Percentiles rank a stretch among this genome's conserved stretches.
Conservation (phyloP, 2,113 vertebrate genomes). For the Thunnus thynnus region DNA sequence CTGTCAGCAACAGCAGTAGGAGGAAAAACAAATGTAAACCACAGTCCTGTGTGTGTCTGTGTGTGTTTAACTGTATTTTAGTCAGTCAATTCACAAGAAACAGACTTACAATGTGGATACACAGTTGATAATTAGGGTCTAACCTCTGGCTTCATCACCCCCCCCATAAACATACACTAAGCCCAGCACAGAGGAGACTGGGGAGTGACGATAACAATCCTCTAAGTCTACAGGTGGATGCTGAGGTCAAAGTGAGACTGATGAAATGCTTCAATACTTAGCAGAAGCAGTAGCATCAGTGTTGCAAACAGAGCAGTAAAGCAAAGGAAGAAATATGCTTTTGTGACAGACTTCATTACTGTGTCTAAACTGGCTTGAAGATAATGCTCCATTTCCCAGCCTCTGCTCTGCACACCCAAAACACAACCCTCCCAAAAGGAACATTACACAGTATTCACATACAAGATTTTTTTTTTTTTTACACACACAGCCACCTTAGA, state of each 20-base stretch:
- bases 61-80: not conserved
- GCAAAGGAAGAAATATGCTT: not conserved
- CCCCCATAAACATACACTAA: conserved; percentile 8
- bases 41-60: not conserved
- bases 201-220: conserved; percentile 11
- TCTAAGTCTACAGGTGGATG: conserved; percentile 39
- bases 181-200: not conserved
- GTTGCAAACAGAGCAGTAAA: not conserved
- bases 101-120: conserved; percentile 7
- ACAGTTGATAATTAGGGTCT: conserved; percentile 34
- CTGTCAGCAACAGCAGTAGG: conserved; percentile 30
- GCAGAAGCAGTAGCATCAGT: not conserved
- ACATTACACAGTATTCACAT: not conserved
- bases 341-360: not conserved
- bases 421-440: not conserved
- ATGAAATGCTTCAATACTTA: not conserved
- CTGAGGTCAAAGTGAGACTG: not conserved
- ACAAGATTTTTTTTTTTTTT: not conserved
- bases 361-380: no score
- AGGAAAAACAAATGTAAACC: conserved; percentile 29
- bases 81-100: conserved; percentile 9
- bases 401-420: no score
- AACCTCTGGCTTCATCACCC: not conserved
- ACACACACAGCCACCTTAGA: not conserved
- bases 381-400: no score